Evolutionary conservation across 1,140 invertebrate genomes (phyloP).

Genomic region (Protaetia brevitarsis): DNA sequence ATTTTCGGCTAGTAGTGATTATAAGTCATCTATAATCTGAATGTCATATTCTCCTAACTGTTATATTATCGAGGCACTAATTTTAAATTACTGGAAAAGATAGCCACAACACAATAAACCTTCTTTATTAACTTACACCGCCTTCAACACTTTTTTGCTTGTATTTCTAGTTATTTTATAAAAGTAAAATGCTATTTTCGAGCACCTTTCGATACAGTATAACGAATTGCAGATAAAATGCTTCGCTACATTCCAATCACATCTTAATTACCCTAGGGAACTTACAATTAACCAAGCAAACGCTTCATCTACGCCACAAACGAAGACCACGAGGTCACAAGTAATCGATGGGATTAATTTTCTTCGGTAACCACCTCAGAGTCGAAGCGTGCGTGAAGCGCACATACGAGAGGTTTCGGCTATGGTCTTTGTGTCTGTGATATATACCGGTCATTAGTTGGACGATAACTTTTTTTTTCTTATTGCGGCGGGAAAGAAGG

Average conservation of each 20-base stretch:
- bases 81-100: too few species aligned
- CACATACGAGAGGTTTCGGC: not conserved
- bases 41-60: too few species aligned
- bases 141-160: too few species aligned
- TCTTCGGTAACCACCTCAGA: not conserved
- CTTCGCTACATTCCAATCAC: not conserved
- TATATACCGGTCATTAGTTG: conserved; percentile 2
- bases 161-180: not conserved
- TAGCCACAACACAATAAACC: too few species aligned
- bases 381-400: not conserved
- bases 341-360: not conserved
- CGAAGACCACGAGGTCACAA: not conserved
- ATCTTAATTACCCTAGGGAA: not conserved
- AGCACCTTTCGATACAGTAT: not conserved
- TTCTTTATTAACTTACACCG: too few species aligned
- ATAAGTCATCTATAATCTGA: too few species aligned
- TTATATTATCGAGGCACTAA: too few species aligned
- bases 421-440: not conserved
- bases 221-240: conserved; percentile 2
- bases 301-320: not conserved
- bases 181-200: not conserved
- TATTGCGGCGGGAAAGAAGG: not conserved
- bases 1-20: too few species aligned
- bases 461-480: conserved; percentile 14
- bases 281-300: not conserved